Conservation (phyloP, 1,140 invertebrate genomes). For the Zaprionus nigranus region DNA sequence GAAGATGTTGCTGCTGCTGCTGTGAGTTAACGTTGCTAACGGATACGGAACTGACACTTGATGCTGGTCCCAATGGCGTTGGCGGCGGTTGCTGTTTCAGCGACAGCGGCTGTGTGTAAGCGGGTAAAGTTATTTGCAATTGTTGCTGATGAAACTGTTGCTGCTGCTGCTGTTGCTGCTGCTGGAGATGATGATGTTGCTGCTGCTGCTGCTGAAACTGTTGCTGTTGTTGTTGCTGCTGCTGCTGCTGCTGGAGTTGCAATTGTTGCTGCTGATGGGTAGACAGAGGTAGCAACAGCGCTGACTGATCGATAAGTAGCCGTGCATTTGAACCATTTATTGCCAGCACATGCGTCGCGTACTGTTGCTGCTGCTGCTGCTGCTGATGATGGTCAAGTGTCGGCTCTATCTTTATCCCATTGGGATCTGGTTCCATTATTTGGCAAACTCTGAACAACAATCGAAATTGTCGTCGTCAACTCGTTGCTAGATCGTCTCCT, state of each 20-base stretch:
- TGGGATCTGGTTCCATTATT: conserved; percentile 84
- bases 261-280: conserved; percentile 75
- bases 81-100: conserved; percentile 69
- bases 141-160: conserved; percentile 69
- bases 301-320: conserved; percentile 79
- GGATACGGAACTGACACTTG: conserved; percentile 58
- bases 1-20: conserved; percentile 29
- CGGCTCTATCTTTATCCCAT: conserved; percentile 84
- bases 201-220: conserved; percentile 57
- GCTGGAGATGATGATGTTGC: conserved; percentile 64
- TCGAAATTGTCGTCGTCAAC: conserved; percentile 77
- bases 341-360: conserved; percentile 79
- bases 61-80: conserved; percentile 66
- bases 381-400: conserved; percentile 80
- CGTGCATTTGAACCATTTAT: conserved; percentile 82
- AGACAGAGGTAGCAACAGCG: conserved; percentile 79
- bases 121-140: conserved; percentile 63
- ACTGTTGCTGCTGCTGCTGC: conserved; percentile 65
- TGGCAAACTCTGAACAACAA: conserved; percentile 75
- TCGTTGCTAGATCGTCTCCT: conserved; percentile 22
- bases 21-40: conserved; percentile 40
- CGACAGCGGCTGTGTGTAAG: conserved; percentile 62
- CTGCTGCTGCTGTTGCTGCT: conserved; percentile 63
- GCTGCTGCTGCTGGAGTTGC: conserved; percentile 56
- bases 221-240: conserved; percentile 42